A percentile compares a stretch with the other conserved stretches of the same genome.
These are phyloP conservation scores for Mola mola DNA, from an alignment of 2,113 vertebrate genomes.

Conservation along the genomic window DNA sequence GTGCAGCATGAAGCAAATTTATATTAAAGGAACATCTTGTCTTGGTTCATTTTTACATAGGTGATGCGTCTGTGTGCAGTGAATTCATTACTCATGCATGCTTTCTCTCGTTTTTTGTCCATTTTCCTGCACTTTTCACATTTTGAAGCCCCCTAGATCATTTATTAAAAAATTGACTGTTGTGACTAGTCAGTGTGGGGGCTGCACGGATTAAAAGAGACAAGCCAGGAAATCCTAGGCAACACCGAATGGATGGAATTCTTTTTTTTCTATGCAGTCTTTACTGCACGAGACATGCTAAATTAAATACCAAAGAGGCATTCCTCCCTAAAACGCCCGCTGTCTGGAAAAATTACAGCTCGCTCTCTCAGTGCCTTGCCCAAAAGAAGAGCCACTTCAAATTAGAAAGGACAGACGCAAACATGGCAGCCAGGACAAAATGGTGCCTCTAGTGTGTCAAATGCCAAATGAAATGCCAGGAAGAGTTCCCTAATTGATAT, in stretches of 20 bases:
- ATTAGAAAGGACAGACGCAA: constrained; percentile 40
- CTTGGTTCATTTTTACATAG: not conserved
- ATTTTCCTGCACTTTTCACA: constrained; percentile 8
- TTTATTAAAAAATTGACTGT: constrained; percentile 44
- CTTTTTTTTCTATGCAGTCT: not conserved
- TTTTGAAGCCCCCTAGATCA: constrained; percentile 51
- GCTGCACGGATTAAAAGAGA: constrained; percentile 46
- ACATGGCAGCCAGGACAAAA: constrained; percentile 38
- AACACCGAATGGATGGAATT: constrained; percentile 34
- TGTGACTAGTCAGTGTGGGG: constrained; percentile 14
- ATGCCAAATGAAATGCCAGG: constrained; percentile 47
- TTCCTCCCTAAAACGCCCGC: constrained; percentile 20
- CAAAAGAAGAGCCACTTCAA: constrained; percentile 29
- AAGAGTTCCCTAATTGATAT: constrained; percentile 38
- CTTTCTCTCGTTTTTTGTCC: constrained; percentile 18
- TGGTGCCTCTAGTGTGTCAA: constrained; percentile 26
- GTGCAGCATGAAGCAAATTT: not conserved
- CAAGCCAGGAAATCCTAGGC: constrained; percentile 35
- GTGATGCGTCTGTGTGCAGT: too few species aligned
- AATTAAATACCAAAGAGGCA: constrained; percentile 53
- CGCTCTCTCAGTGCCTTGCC: constrained; percentile 9
- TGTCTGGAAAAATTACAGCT: constrained; percentile 19
- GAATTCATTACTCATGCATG: constrained; percentile 41
- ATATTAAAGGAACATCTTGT: not conserved
- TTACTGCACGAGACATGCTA: constrained; percentile 27